These are phyloP conservation scores for Erebia ligea DNA, from an alignment of 2,888 invertebrate genomes.

Conservation along the genomic window DNA sequence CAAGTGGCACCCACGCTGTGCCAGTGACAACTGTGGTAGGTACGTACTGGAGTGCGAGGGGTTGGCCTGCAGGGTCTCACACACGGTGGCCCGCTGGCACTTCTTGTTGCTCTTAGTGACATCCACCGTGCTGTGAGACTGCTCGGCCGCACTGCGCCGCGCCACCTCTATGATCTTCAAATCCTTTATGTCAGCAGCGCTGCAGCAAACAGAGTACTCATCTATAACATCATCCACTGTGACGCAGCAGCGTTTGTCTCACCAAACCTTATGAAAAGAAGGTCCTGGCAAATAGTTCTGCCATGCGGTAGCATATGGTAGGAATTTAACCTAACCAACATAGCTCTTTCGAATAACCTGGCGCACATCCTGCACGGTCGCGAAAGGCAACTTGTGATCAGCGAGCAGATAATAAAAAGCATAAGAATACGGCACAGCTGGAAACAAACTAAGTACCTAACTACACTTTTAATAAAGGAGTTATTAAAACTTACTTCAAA, in stretches of 20 bases:
- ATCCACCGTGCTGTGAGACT: conserved; percentile 70
- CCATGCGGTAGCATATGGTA: no score
- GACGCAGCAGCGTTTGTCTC: background rate
- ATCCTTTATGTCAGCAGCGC: conserved; percentile 89
- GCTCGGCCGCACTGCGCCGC: conserved; percentile 67
- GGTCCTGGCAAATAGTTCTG: no score
- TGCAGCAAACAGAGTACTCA: conserved; percentile 52
- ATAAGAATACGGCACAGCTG: background rate
- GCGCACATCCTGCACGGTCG: no score
- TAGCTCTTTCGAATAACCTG: no score
- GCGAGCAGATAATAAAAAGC: no score
- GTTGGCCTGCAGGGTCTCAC: conserved; percentile 69
- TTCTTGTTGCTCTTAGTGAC: conserved; percentile 64
- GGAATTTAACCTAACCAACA: no score
- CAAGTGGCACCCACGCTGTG: no score
- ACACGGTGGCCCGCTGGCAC: conserved; percentile 64
- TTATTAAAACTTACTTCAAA: conserved; percentile 63
- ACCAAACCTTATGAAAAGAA: no score
- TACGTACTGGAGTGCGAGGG: conserved; percentile 56
- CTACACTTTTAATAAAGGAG: background rate
- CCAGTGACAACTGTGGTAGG: conserved; percentile 6
- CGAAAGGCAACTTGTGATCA: no score
- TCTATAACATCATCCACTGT: background rate
- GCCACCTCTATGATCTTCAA: conserved; percentile 89
- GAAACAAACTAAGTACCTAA: background rate